Percentiles rank a stretch among this genome's conserved stretches.
These are phyloP conservation scores for Ophioninae sp. DNA, from an alignment of 2,888 invertebrate genomes.

Conservation along the genomic window DNA sequence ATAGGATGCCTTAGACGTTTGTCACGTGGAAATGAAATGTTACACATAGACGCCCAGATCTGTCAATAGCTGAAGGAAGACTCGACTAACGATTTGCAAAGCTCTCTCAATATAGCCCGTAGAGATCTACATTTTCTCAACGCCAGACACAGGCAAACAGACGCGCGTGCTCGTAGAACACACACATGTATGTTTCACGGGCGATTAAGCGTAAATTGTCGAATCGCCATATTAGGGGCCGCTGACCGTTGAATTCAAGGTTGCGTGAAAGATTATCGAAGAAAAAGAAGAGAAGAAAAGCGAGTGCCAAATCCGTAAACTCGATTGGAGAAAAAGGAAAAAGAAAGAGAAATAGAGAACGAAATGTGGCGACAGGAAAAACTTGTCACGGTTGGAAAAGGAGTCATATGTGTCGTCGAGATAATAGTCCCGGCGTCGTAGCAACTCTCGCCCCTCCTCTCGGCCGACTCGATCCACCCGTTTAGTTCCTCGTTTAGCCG, in stretches of 20 bases:
- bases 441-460: not conserved
- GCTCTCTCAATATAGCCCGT: not conserved
- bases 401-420: conserved; percentile 28
- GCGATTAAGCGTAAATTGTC: conserved; percentile 68
- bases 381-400: conserved; percentile 12
- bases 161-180: not conserved
- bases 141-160: not conserved
- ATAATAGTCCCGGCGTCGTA: conserved; percentile 49
- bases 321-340: conserved; percentile 2
- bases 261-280: conserved; percentile 49
- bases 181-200: not conserved
- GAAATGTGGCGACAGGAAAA: not conserved
- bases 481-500: conserved; percentile 19
- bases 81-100: conserved; percentile 36
- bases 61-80: conserved; percentile 16
- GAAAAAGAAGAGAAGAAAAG: conserved; percentile 18
- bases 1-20: not conserved
- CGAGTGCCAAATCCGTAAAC: conserved; percentile 23
- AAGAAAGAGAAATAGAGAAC: not conserved
- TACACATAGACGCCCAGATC: not conserved
- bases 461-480: not conserved
- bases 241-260: conserved; percentile 70
- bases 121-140: conserved; percentile 31
- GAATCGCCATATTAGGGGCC: conserved; percentile 71
- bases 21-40: not conserved